phyloP scores from a whole-genome alignment of 2,797 vertebrate genomes.

The Alectoris magna region DNA sequence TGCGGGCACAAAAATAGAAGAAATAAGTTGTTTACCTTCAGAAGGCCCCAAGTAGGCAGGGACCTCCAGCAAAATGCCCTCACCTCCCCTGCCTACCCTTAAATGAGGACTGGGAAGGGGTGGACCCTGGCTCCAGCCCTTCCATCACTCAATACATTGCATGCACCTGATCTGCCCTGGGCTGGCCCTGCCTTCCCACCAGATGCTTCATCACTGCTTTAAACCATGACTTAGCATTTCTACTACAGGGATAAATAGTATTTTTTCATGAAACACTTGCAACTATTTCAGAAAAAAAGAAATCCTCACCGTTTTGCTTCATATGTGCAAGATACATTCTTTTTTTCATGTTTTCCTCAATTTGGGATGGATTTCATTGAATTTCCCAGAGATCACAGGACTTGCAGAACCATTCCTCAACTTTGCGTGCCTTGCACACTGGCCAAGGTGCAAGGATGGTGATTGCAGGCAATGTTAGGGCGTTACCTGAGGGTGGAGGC shows the following conservation, averaged over 20 bases:
- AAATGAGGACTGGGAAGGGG: no score
- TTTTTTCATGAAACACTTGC: background rate
- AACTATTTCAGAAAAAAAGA: background rate
- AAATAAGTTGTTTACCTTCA: no score
- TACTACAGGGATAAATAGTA: background rate
- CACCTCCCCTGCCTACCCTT: no score
- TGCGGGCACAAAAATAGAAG: no score
- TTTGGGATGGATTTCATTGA: accelerated
- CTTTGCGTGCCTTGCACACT: accelerated
- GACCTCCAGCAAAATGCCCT: no score
- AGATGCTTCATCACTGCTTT: no score
- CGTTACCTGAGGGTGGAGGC: conserved; percentile 93
- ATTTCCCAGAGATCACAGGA: background rate
- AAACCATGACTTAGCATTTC: no score
- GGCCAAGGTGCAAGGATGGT: accelerated
- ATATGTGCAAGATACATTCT: background rate
- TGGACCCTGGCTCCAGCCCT: no score
- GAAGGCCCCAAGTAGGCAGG: no score
- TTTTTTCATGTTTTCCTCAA: background rate
- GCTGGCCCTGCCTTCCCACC: no score
- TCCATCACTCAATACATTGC: no score
- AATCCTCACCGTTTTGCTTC: background rate
- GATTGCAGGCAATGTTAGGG: accelerated
- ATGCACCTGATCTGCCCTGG: no score
- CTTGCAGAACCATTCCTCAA: background rate